A percentile compares a stretch with the other conserved stretches of the same genome.
phyloP scores from a whole-genome alignment of 2,888 invertebrate genomes.

The Peribatodes rhomboidaria region DNA sequence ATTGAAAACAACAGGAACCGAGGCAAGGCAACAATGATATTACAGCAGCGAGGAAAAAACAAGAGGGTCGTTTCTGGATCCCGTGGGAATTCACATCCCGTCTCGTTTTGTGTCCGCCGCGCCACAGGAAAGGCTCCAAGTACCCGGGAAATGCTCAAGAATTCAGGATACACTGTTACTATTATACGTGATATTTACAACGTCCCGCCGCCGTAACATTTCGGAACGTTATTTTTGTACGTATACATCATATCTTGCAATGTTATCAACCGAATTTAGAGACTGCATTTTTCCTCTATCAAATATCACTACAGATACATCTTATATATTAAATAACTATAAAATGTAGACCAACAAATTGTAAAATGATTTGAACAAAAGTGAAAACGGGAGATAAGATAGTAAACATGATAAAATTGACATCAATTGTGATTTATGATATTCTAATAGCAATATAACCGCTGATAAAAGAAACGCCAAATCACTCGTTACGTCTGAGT shows the following conservation, averaged over 20 bases:
- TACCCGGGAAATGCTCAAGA: conserved; percentile 61
- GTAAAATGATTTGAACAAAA: conserved; percentile 14
- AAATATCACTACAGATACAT: background rate
- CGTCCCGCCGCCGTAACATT: conserved; percentile 25
- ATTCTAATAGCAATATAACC: conserved; percentile 52
- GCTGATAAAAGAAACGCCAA: conserved; percentile 47
- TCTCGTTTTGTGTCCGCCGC: conserved; percentile 69
- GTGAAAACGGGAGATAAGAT: conserved; percentile 17
- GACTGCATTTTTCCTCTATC: background rate
- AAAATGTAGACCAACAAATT: background rate
- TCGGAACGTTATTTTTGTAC: conserved; percentile 25
- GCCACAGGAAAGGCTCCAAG: conserved; percentile 60
- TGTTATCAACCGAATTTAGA: background rate
- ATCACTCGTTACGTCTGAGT: conserved; percentile 40
- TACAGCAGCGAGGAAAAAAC: conserved; percentile 78
- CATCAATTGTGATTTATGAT: conserved; percentile 24
- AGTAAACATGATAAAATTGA: conserved; percentile 24
- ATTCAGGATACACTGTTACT: conserved; percentile 58
- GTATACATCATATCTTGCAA: conserved; percentile 20
- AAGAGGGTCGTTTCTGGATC: conserved; percentile 77
- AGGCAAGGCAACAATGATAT: conserved; percentile 75
- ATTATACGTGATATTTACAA: conserved; percentile 44
- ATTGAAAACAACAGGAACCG: conserved; percentile 66
- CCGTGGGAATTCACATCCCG: conserved; percentile 76
- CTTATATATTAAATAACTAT: conserved; percentile 2